Conservation (phyloP, 1,140 invertebrate species). For the Holotrichia oblita region DNA sequence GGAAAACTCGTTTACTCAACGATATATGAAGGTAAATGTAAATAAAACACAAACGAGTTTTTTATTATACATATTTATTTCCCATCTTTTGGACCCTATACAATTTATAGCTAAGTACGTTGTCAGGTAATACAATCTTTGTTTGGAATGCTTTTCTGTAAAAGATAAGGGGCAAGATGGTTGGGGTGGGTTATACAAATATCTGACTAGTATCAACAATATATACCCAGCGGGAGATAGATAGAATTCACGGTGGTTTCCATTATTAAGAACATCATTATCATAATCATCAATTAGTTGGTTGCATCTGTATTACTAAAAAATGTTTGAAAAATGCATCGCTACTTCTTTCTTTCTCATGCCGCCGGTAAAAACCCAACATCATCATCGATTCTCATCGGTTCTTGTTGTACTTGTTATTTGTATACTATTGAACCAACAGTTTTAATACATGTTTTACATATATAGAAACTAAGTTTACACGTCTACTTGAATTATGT, state of each 20-base stretch:
- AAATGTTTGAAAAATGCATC: constrained; percentile 32
- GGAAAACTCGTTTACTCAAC: no score
- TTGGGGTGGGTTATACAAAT: constrained; percentile 59
- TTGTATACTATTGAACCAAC: constrained; percentile 54
- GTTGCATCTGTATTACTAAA: not conserved
- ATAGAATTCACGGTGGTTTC: constrained; percentile 59
- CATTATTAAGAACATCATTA: constrained; percentile 52
- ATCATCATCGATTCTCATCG: constrained; percentile 24
- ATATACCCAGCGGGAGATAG: constrained; percentile 35
- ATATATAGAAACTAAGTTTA: constrained; percentile 57
- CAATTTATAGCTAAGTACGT: constrained; percentile 63
- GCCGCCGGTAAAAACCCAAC: constrained; percentile 46
- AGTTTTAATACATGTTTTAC: constrained; percentile 57
- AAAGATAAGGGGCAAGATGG: constrained; percentile 58
- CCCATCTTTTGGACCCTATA: constrained; percentile 64
- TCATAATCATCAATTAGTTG: not conserved
- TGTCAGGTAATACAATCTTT: constrained; percentile 64
- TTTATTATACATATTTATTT: constrained; percentile 62
- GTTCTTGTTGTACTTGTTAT: constrained; percentile 54
- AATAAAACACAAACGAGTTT: constrained; percentile 34
- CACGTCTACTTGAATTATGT: constrained; percentile 48
- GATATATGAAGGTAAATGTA: not conserved
- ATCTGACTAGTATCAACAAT: constrained; percentile 61
- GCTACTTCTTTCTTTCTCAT: constrained; percentile 34
- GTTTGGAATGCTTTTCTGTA: constrained; percentile 61